Conservation (phyloP, 2,888 invertebrate genomes). For the Mythimna impura region DNA sequence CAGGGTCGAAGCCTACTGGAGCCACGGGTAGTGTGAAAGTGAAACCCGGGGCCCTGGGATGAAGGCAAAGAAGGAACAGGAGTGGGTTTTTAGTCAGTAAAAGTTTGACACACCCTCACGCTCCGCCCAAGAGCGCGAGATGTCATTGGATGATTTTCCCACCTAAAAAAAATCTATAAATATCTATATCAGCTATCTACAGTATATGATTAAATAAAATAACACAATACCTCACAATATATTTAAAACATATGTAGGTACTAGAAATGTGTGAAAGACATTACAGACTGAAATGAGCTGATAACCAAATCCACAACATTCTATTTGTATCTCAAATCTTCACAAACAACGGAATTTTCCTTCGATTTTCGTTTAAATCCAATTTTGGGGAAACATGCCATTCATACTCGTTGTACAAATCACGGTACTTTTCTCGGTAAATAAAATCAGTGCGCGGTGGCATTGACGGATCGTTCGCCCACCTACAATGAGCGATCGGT, state of each 20-base stretch:
- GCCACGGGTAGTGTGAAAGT: too few relatives aligned
- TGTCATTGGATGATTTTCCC: too few relatives aligned
- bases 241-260: too few relatives aligned
- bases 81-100: too few relatives aligned
- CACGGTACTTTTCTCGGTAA: slow-evolving; percentile 54
- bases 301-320: not conserved
- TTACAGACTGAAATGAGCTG: not conserved
- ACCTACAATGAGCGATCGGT: slow-evolving; percentile 60
- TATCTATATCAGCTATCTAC: too few relatives aligned
- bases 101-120: too few relatives aligned
- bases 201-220: not conserved
- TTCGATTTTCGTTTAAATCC: slow-evolving; percentile 41
- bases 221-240: not conserved
- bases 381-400: slow-evolving; percentile 34
- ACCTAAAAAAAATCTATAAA: too few relatives aligned
- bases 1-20: too few relatives aligned
- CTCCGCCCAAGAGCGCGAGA: too few relatives aligned
- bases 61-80: too few relatives aligned
- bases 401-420: slow-evolving; percentile 57
- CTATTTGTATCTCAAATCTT: slow-evolving; percentile 20
- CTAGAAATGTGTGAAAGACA: not conserved
- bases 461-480: slow-evolving; percentile 57
- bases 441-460: slow-evolving; percentile 59
- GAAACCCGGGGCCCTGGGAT: too few relatives aligned
- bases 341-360: slow-evolving; percentile 24